Conservation (phyloP, 2,113 vertebrate genomes). For the Bos indicus region DNA sequence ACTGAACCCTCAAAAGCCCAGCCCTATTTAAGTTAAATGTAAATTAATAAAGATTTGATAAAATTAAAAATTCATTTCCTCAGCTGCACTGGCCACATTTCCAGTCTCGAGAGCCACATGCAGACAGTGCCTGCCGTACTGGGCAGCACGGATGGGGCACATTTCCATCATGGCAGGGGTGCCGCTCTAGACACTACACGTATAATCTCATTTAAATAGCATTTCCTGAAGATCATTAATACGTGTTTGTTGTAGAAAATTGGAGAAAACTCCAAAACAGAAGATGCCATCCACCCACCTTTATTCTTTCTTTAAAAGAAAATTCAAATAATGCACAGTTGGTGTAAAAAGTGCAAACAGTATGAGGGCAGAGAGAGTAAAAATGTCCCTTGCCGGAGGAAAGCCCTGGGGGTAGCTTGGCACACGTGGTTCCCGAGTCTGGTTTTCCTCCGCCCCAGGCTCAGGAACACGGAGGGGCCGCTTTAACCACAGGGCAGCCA, state of each 20-base stretch:
- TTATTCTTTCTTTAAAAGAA: neutral
- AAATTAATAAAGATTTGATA: neutral
- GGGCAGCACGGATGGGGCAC: rapidly evolving
- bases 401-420: neutral
- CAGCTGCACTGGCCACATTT: neutral
- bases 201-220: neutral
- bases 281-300: neutral
- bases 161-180: rapidly evolving
- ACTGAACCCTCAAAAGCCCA: neutral
- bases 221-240: neutral
- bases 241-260: neutral
- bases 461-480: rapidly evolving
- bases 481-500: too few species aligned
- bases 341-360: neutral
- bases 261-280: neutral
- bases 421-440: neutral
- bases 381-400: neutral
- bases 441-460: neutral
- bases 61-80: neutral
- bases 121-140: rapidly evolving
- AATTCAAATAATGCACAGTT: neutral
- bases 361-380: neutral
- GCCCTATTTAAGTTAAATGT: neutral
- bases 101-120: neutral
- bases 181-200: rapidly evolving